Evolutionary conservation across 1,140 invertebrate species (phyloP), one percentile per base, ranked within the genome.

Genomic region (Maniola jurtina): DNA sequence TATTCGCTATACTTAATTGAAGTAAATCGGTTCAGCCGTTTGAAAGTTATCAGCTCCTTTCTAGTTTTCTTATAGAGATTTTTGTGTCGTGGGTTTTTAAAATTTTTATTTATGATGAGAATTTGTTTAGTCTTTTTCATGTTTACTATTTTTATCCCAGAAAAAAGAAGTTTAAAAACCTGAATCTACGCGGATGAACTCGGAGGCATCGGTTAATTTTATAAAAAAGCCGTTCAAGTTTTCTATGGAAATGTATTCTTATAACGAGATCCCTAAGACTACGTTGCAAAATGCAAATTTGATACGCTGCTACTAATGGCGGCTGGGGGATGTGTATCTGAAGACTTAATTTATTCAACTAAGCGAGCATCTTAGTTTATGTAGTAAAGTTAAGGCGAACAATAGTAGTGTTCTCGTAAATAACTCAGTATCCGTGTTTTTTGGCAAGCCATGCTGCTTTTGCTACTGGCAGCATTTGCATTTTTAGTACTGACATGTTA

Each of bases 221-320:
- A 5, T n/a, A 45, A 1, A 6, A n/a, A 45, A 45, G 42, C 5
- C 42, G 42, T 11, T n/a, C 9, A 45, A 45, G 16, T 3, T 50
- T 15, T 6, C 15, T 50, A 50, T 50, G 16, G 48, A 16, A 16
- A 16, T 50, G 15, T 50, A 25, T 50, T 42, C 47, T 6, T 16
- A 50, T 16, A 50, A 50, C 7, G 16, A 50, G 15, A 50, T 11
- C 6, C 15, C 15, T 14, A 45, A 45, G 13, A 45, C 42, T 5
- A 50, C 16, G 16, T 50, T 50, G 48, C 48, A 50, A 11, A 16
- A 50, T 50, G 48, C 15, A 50, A 50, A 50, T 50, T 16, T 50
- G 48, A 6, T 50, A 50, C 15, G 48, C 14, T 25, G 48, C 15
- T 50, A 16, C 14, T 16, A 15, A 50, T 25, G 0, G 10, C 8